Base-by-base conservation (phyloP, 2,888 invertebrate genomes). In the Rhingia rostrata region DNA sequence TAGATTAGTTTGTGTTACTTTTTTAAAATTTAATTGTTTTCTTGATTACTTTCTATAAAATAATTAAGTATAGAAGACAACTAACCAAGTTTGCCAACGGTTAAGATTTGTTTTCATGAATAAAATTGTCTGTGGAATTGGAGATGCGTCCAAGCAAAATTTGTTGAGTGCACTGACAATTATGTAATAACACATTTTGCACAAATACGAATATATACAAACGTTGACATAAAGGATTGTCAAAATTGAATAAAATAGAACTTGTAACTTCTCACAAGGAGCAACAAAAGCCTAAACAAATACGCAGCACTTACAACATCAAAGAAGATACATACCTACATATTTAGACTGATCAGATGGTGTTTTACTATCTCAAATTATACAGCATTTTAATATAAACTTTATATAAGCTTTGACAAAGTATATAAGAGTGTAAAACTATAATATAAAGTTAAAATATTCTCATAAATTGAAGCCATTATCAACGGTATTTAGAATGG, bases 211-310 rank as follows among this genome's bases (percentile, higher is more conserved):
- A 41, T 30, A 54, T 51, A 33, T 33, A 66, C 56, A 58, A 32
- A 6, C 12, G 63, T 64, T 39, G 53, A 69, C 63, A 63, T 12
- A 9, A 9, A 10, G 5, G 43, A 30, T 58, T 81, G 75, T 64
- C 64, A 75, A 53, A 75, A 70, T 51, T 30, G 51, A 22, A 35
- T 53, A 60, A 53, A 73, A 12, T 22, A 47, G 53, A 67, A 72
- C 64, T 37, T 67, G 51, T 70, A 51, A 66, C 82, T 81, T 86
- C 74, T 73, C 77, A 61, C 78, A 72, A 82, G 87, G 83, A 88
- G 87, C 87, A 88, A 87, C 78, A 84, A 87, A 88, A 87, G 86
- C 79, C 82, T 86, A 47, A 87, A 86, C 74, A 72, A 84, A 39
- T 84, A 86, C 86, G 70, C 73, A 86, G 79, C 70, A 79, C 43